A percentile compares a stretch with the other conserved stretches of the same genome.
Conservation (phyloP, 1,140 invertebrate genomes). For the Matsumurasca onukii region DNA sequence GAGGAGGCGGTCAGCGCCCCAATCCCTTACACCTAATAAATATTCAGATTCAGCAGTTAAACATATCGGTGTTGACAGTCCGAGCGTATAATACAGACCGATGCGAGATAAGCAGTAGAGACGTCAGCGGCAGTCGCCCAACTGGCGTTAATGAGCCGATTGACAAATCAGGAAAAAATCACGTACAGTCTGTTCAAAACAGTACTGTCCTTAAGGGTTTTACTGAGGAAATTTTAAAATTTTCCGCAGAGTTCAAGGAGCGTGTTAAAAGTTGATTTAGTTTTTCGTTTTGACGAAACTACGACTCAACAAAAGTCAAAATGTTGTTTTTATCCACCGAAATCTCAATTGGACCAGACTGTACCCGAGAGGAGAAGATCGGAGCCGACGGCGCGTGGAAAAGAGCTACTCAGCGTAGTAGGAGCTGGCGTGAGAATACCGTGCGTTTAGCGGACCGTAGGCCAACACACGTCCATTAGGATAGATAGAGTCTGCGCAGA, state of each 20-base stretch:
- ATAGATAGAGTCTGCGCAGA: not conserved
- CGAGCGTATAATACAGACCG: not conserved
- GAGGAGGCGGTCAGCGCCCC: too few relatives aligned
- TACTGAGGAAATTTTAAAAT: too few relatives aligned
- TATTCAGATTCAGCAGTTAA: not conserved
- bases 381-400: not conserved
- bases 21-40: not conserved
- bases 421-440: not conserved
- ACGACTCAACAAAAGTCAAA: too few relatives aligned
- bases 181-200: not conserved
- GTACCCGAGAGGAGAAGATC: not conserved
- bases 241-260: not conserved
- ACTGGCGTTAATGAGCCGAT: not conserved
- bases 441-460: not conserved
- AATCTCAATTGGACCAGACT: not conserved
- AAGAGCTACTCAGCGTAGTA: not conserved
- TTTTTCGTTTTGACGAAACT: too few relatives aligned
- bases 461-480: not conserved
- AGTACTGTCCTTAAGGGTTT: not conserved
- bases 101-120: not conserved
- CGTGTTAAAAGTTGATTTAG: too few relatives aligned
- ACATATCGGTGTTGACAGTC: not conserved
- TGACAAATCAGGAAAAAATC: not conserved
- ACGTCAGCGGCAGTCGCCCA: not conserved
- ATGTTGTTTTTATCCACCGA: not conserved